These are phyloP conservation scores for Oedothorax gibbosus DNA, from an alignment of 1,140 invertebrate genomes.

Conservation along the genomic window DNA sequence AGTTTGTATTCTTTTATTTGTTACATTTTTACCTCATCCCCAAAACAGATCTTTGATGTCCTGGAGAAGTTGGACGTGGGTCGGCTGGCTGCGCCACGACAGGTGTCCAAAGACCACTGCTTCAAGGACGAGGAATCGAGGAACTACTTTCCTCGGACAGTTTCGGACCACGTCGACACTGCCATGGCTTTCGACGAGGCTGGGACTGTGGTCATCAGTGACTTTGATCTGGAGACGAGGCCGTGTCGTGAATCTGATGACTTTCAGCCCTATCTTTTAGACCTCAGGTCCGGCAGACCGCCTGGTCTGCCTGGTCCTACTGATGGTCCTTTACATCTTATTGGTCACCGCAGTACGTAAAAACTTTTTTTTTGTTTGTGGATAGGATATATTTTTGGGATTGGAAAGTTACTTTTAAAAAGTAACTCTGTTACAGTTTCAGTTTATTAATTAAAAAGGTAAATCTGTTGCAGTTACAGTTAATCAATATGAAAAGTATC, in stretches of 20 bases:
- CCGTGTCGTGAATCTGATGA: slow-evolving; percentile 67
- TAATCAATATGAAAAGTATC: too few species aligned
- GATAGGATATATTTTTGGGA: too few species aligned
- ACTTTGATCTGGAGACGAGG: slow-evolving; percentile 71
- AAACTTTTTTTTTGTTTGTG: too few species aligned
- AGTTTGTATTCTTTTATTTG: too few species aligned
- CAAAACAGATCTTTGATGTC: slow-evolving; percentile 64
- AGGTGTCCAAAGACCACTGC: slow-evolving; percentile 24
- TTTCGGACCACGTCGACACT: slow-evolving; percentile 23
- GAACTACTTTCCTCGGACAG: neutral
- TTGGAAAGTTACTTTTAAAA: too few species aligned
- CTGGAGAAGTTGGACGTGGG: slow-evolving; percentile 30
- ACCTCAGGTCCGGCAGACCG: neutral
- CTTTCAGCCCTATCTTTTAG: neutral
- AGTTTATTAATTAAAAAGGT: too few species aligned
- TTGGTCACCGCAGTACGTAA: too few species aligned
- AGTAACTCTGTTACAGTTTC: too few species aligned
- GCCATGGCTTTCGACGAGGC: slow-evolving; percentile 66
- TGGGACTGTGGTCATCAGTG: slow-evolving; percentile 72
- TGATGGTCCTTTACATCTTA: neutral
- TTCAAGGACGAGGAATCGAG: too few species aligned
- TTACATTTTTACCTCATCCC: too few species aligned
- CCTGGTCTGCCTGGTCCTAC: neutral
- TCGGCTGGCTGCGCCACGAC: neutral
- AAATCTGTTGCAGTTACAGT: too few species aligned